Percentiles rank a stretch among this genome's conserved stretches.
phyloP scores from a whole-genome alignment of 2,888 invertebrate species.

The Ectemnius cavifrons region DNA sequence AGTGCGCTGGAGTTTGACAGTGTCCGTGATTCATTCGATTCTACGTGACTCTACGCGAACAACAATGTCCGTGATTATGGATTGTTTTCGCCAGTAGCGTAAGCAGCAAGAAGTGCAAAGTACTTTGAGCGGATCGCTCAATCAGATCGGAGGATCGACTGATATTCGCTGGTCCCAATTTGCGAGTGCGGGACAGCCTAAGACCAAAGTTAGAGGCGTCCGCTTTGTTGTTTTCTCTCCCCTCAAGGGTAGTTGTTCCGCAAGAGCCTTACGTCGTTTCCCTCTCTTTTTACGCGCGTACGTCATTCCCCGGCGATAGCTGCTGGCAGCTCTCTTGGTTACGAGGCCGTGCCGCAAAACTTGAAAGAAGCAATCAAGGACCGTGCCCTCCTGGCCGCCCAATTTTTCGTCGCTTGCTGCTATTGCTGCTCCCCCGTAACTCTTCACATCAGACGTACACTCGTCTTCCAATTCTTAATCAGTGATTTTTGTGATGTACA shows the following conservation, averaged over 20 bases:
- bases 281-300: conserved; percentile 38
- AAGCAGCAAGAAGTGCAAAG: conserved; percentile 38
- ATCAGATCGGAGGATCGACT: conserved; percentile 25
- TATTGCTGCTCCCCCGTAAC: not conserved
- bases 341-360: too few relatives aligned
- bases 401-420: too few relatives aligned
- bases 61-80: conserved; percentile 74
- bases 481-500: conserved; percentile 76
- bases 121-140: conserved; percentile 36
- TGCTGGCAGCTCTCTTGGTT: not conserved
- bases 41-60: conserved; percentile 52
- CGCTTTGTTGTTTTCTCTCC: not conserved
- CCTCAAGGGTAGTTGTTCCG: conserved; percentile 18
- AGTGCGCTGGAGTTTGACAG: conserved; percentile 35
- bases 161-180: conserved; percentile 23
- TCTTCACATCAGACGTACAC: conserved; percentile 36
- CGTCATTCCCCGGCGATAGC: conserved; percentile 23
- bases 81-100: conserved; percentile 74
- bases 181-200: not conserved
- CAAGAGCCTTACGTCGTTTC: conserved; percentile 31
- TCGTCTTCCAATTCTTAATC: conserved; percentile 48
- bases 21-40: conserved; percentile 48
- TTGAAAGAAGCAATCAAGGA: too few relatives aligned
- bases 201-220: not conserved
- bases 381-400: too few relatives aligned